Conservation (phyloP, 2,888 invertebrate genomes). For the Polietes domitor region DNA sequence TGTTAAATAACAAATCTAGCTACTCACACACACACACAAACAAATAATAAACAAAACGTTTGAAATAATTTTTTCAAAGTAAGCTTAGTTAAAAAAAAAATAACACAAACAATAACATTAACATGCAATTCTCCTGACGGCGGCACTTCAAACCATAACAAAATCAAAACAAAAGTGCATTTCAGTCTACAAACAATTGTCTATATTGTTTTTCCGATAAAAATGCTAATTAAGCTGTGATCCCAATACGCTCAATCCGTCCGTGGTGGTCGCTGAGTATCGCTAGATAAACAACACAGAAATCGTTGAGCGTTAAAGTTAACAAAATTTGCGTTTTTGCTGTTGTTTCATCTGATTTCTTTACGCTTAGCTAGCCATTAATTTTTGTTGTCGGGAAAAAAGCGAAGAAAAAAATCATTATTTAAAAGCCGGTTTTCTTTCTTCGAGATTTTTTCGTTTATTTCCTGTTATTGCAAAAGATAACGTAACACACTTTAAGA, state of each 20-base stretch:
- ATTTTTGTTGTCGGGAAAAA: background rate
- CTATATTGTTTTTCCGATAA: slow-evolving; percentile 2
- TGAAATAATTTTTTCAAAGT: slow-evolving; percentile 1
- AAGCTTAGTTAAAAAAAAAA: background rate
- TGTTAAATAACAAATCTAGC: too few relatives aligned
- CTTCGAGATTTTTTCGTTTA: slow-evolving; percentile 13
- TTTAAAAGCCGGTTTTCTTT: slow-evolving; percentile 12
- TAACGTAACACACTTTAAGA: background rate
- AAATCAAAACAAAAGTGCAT: background rate
- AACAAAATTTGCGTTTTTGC: background rate
- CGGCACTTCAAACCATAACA: background rate
- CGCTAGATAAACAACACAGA: background rate
- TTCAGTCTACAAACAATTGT: slow-evolving; percentile 33
- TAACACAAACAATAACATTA: slow-evolving; percentile 1
- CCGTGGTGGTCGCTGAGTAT: background rate
- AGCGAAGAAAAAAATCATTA: background rate
- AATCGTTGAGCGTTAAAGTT: background rate
- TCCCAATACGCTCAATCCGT: background rate
- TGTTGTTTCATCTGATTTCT: background rate
- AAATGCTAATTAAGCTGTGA: slow-evolving; percentile 45
- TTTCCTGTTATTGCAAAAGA: slow-evolving; percentile 44
- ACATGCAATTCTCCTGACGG: background rate
- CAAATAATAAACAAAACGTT: background rate
- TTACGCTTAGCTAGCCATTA: background rate
- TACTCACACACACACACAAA: too few relatives aligned